These are phyloP conservation scores for Ganaspis sp. DNA, from an alignment of 1,140 invertebrate species.

Conservation along the genomic window DNA sequence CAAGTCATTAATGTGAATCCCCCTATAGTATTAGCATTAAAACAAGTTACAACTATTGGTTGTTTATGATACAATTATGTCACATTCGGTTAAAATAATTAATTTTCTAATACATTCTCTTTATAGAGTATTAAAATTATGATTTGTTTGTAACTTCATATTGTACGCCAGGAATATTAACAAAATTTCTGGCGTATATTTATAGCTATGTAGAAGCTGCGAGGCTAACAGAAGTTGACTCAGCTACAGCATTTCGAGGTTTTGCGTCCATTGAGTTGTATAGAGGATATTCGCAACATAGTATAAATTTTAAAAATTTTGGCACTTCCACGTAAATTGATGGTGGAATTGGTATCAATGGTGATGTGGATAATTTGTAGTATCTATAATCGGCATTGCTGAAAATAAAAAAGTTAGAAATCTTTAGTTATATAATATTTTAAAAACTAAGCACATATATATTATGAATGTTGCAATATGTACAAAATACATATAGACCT, in stretches of 20 bases:
- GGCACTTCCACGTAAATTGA: constrained; percentile 90
- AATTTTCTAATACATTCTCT: too few relatives aligned
- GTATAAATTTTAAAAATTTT: constrained; percentile 85
- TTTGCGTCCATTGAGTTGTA: constrained; percentile 87
- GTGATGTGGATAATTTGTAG: constrained; percentile 91
- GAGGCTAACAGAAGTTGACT: constrained; percentile 84
- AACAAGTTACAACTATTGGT: too few relatives aligned
- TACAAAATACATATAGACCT: too few relatives aligned
- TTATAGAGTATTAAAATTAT: too few relatives aligned
- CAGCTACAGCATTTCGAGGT: constrained; percentile 81
- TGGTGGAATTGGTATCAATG: constrained; percentile 90
- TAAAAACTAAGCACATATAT: too few relatives aligned
- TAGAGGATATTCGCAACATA: constrained; percentile 92
- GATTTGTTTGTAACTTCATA: too few relatives aligned
- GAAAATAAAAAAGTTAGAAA: constrained; percentile 58
- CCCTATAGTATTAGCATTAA: too few relatives aligned
- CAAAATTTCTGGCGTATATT: constrained; percentile 75
- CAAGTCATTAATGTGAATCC: too few relatives aligned
- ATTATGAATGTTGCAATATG: too few relatives aligned
- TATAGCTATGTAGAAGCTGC: constrained; percentile 88
- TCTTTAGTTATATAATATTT: too few relatives aligned
- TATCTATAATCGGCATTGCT: constrained; percentile 89
- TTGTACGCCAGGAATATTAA: constrained; percentile 54
- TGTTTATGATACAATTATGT: too few relatives aligned
- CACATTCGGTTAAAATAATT: too few relatives aligned